Evolutionary conservation across 2,797 vertebrate species (phyloP).

Genomic region (Epinephelus malabaricus): DNA sequence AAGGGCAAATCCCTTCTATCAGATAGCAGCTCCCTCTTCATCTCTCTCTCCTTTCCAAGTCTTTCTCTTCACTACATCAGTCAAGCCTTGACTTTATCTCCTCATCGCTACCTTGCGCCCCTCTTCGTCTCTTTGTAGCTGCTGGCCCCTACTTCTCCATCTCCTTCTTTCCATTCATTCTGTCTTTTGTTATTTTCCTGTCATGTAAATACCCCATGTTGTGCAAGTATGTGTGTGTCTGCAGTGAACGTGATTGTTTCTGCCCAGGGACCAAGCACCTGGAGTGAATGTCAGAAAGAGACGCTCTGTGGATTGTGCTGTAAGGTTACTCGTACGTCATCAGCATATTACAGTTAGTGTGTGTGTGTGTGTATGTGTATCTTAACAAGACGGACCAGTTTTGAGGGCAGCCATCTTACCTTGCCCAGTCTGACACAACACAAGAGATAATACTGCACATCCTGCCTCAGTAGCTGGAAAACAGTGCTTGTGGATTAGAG

Average conservation of each 20-base stretch:
- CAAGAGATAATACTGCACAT: conserved; percentile 28
- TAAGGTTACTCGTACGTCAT: conserved; percentile 43
- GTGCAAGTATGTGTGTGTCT: conserved; percentile 22
- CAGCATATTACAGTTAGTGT: conserved; percentile 9
- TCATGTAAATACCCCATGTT: conserved; percentile 33
- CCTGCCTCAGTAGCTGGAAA: conserved; percentile 18
- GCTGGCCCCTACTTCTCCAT: conserved; percentile 25
- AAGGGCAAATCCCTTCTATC: conserved; percentile 85
- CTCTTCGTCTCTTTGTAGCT: conserved; percentile 31
- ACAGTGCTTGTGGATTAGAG: conserved; percentile 37
- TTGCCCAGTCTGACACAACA: conserved; percentile 45
- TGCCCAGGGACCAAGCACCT: conserved; percentile 29
- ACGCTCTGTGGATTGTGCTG: conserved; percentile 42
- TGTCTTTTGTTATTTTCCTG: background rate
- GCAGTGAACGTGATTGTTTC: conserved; percentile 23
- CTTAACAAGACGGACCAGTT: conserved; percentile 78
- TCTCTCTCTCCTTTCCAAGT: conserved; percentile 66
- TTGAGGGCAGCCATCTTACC: conserved; percentile 62
- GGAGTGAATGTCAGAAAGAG: conserved; percentile 47
- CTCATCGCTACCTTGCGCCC: conserved; percentile 58
- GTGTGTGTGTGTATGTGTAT: conserved; percentile 44
- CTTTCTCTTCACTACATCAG: conserved; percentile 69
- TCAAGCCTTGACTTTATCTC: conserved; percentile 72
- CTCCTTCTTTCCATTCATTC: conserved; percentile 1
- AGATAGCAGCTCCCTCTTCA: conserved; percentile 77